Conservation (phyloP, 2,888 invertebrate species). For the Magallana nippona region DNA sequence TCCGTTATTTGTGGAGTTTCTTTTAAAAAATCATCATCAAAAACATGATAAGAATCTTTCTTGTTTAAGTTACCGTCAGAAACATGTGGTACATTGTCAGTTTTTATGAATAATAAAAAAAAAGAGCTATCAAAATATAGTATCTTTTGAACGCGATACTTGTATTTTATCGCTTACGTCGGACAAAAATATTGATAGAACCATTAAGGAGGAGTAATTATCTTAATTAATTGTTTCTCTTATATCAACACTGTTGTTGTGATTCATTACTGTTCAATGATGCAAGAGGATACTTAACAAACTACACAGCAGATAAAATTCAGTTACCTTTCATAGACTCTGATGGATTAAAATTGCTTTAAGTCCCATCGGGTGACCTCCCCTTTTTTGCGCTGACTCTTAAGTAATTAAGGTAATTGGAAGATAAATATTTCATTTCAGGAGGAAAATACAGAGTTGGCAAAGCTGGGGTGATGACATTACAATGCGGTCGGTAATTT, state of each 20-base stretch:
- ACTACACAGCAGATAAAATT: not conserved
- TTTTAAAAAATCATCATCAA: too few species aligned
- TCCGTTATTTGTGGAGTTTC: too few species aligned
- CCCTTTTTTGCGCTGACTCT: slow-evolving; percentile 24
- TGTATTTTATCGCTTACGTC: not conserved
- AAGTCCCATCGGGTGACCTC: slow-evolving; percentile 29
- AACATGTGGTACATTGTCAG: too few species aligned
- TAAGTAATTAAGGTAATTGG: slow-evolving; percentile 38
- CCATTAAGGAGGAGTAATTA: slow-evolving; percentile 19
- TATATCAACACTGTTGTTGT: not conserved
- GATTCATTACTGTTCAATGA: slow-evolving; percentile 35
- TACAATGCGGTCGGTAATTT: slow-evolving; percentile 17
- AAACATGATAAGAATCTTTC: too few species aligned
- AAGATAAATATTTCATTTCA: slow-evolving; percentile 40
- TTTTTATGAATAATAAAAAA: too few species aligned
- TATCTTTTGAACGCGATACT: not conserved
- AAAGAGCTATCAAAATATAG: not conserved
- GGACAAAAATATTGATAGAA: slow-evolving; percentile 18
- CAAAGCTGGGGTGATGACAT: slow-evolving; percentile 22
- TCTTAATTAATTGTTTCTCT: slow-evolving; percentile 14
- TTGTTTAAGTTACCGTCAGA: too few species aligned
- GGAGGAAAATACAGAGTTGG: slow-evolving; percentile 11
- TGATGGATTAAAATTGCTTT: slow-evolving; percentile 28
- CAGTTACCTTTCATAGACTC: not conserved
- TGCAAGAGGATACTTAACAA: slow-evolving; percentile 33